These are phyloP conservation scores for Elephantulus edwardii DNA, from an alignment of 2,113 vertebrate genomes.

Conservation along the genomic window DNA sequence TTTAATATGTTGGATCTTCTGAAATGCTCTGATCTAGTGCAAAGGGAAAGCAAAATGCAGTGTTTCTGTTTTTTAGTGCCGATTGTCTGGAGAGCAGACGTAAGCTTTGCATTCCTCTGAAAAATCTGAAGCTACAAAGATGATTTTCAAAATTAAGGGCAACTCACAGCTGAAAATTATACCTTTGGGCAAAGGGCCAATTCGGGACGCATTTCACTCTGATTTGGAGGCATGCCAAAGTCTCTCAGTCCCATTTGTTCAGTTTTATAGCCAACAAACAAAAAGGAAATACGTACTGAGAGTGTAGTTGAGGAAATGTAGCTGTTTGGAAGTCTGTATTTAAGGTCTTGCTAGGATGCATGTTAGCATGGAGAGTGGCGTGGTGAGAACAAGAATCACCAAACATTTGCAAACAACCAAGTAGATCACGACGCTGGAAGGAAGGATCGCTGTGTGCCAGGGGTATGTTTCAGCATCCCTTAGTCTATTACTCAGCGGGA, in stretches of 20 bases:
- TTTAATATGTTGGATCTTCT: background rate
- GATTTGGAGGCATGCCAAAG: slow-evolving; percentile 82
- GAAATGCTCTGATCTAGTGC: slow-evolving; percentile 13
- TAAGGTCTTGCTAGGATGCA: slow-evolving; percentile 82
- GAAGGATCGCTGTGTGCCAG: background rate
- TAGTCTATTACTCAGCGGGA: fast-evolving
- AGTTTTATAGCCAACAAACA: slow-evolving; percentile 82
- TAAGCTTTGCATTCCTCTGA: slow-evolving; percentile 37
- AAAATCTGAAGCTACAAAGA: slow-evolving; percentile 74
- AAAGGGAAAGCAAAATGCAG: slow-evolving; percentile 54
- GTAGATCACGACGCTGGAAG: background rate
- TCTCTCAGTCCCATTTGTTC: slow-evolving; percentile 82
- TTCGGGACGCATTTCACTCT: slow-evolving; percentile 81
- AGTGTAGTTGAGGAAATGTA: slow-evolving; percentile 63
- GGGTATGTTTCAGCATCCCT: fast-evolving
- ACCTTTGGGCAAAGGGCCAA: slow-evolving; percentile 85
- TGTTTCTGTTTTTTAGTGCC: slow-evolving; percentile 32
- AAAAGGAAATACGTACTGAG: slow-evolving; percentile 68
- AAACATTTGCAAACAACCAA: background rate
- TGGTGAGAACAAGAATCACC: slow-evolving; percentile 32
- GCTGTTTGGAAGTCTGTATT: slow-evolving; percentile 78
- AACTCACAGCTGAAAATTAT: slow-evolving; percentile 86
- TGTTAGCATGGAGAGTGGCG: slow-evolving; percentile 58
- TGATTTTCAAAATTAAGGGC: slow-evolving; percentile 86
- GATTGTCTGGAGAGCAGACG: slow-evolving; percentile 60